Evolutionary conservation across 2,888 invertebrate species (phyloP).

Genomic region (Macropis europaea): DNA sequence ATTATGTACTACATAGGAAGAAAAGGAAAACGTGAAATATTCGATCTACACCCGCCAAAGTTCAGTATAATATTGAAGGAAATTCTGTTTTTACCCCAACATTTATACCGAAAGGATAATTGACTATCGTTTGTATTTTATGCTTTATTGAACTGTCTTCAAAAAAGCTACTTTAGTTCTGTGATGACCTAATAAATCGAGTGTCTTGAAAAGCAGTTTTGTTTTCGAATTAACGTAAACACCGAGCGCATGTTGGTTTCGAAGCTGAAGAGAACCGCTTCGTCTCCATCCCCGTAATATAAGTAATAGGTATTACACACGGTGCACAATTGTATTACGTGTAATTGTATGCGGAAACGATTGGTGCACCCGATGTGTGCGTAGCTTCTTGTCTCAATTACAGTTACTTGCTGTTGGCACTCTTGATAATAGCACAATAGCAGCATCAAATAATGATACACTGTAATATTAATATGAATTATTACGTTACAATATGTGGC

Average conservation of each 20-base stretch:
- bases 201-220: not conserved
- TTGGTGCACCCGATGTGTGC: conserved; percentile 20
- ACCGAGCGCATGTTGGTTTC: not conserved
- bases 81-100: no score
- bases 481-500: conserved; percentile 5
- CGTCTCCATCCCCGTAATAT: conserved; percentile 17
- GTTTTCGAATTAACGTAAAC: not conserved
- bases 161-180: no score
- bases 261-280: conserved; percentile 12
- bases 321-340: conserved; percentile 19
- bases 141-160: no score
- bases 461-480: conserved; percentile 6
- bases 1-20: no score
- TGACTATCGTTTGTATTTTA: no score
- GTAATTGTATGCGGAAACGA: conserved; percentile 44
- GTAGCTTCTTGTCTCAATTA: conserved; percentile 33
- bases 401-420: conserved; percentile 25
- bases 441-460: conserved; percentile 24
- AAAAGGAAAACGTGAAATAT: no score
- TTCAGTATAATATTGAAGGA: no score
- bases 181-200: no score
- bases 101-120: no score
- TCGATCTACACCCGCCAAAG: no score
- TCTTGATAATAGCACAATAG: conserved; percentile 22
- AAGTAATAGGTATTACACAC: conserved; percentile 16